These are phyloP conservation scores for Muscina levida DNA, from an alignment of 2,888 invertebrate genomes.

Conservation along the genomic window DNA sequence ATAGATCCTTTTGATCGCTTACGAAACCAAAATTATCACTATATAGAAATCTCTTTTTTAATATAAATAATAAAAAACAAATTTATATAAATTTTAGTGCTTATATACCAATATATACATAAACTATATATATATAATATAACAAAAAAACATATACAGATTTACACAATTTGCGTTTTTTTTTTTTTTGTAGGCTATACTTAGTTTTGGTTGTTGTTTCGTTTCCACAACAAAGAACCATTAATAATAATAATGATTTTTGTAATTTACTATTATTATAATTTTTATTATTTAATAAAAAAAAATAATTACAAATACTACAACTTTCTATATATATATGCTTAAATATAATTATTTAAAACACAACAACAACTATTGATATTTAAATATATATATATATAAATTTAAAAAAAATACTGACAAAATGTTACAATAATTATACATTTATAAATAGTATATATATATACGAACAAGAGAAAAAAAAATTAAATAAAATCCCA, in stretches of 20 bases:
- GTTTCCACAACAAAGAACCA: no score
- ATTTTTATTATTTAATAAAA: constrained; percentile 27
- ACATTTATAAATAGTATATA: constrained; percentile 26
- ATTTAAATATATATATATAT: constrained; percentile 22
- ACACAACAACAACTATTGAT: constrained; percentile 24
- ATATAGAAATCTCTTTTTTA: neutral
- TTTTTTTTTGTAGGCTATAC: constrained; percentile 12
- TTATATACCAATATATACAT: constrained; percentile 36
- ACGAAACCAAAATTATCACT: neutral
- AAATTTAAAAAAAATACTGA: constrained; percentile 4
- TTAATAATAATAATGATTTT: neutral
- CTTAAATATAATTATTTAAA: constrained; percentile 21
- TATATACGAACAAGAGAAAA: neutral
- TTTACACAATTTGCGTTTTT: constrained; percentile 17
- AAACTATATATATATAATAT: constrained; percentile 18
- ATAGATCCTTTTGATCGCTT: constrained; percentile 12
- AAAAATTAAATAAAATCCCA: constrained; percentile 15
- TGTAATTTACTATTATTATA: constrained; percentile 40
- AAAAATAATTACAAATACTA: no score
- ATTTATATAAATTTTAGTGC: constrained; percentile 28
- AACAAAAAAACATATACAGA: neutral
- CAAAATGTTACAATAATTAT: constrained; percentile 44
- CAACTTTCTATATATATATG: constrained; percentile 20
- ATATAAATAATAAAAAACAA: no score
- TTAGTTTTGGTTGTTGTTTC: no score